Evolutionary conservation across 2,797 vertebrate species (phyloP), one percentile per base, ranked within the genome.

Genomic region (Pipistrellus kuhlii): DNA sequence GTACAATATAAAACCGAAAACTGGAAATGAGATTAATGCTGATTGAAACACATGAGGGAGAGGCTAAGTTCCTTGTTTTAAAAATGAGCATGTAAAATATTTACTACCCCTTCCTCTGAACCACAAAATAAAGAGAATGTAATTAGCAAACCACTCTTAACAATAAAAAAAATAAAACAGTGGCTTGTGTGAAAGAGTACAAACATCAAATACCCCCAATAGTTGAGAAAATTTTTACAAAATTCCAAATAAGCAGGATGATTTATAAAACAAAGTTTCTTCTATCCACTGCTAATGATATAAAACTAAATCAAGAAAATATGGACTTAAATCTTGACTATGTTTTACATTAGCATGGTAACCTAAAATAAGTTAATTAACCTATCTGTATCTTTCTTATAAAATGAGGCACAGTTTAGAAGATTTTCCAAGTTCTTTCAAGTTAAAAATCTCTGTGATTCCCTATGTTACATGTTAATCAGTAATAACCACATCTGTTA

Each of bases 191-290:
- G 82, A 88, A 68, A 77, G 32, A 87, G 30, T 8, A 25, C 9
- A 84, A 5, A 46, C 30, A 53, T 48, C 30, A 48, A 85, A 1
- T 68, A 3, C 3, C 88, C 68, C 51, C 2, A 15, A 64, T 55
- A 81, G 3, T 81, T 85, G 27, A 3, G 71, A 38, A 76, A 8
- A 35, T 25, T 51, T 41, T 18, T 21, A 27, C 35, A 86, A 75
- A 87, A 93, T 91, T 84, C 13, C 35, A 94, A 84, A 80, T 80
- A 76, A 76, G 13, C 32, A 92, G 72, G n/a, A 78, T 7, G 3
- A 20, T 55, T 94, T 48, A 35, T 17, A 66, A 30, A 46, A 69
- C 13, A 81, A 69, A 90, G 4, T 83, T 64, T 59, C 53, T 76
- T 90, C 5, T 25, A 23, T 88, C 51, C 48, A 2, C 51, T 64